Conservation (phyloP, 2,888 invertebrate genomes). For the Ornithoptera alexandrae region DNA sequence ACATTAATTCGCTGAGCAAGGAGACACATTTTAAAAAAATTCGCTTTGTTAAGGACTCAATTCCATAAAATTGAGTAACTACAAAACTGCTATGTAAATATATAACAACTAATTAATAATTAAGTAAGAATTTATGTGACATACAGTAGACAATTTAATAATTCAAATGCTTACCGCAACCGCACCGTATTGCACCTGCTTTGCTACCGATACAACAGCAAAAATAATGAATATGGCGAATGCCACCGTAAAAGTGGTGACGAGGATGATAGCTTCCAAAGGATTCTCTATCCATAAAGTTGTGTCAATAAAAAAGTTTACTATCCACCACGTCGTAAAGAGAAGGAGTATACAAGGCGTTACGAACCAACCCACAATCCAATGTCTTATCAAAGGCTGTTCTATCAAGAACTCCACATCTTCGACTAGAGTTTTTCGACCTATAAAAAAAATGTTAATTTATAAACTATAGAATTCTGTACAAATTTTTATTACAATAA, state of each 20-base stretch:
- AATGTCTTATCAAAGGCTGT: constrained; percentile 43
- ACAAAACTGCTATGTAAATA: background rate
- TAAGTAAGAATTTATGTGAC: background rate
- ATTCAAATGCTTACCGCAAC: constrained; percentile 37
- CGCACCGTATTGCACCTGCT: constrained; percentile 63
- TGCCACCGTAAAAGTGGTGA: constrained; percentile 36
- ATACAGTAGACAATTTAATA: background rate
- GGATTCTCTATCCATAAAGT: constrained; percentile 45
- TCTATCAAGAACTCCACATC: constrained; percentile 65
- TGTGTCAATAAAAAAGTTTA: constrained; percentile 33
- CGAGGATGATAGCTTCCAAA: constrained; percentile 44
- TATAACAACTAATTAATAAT: background rate
- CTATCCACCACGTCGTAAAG: constrained; percentile 56
- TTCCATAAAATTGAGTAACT: background rate
- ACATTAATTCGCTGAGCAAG: constrained; percentile 19
- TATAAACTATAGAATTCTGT: background rate
- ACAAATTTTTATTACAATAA: background rate
- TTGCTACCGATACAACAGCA: constrained; percentile 48
- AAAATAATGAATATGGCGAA: constrained; percentile 41
- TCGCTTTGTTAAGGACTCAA: background rate
- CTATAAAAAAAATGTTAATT: constrained; percentile 40
- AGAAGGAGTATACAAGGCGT: constrained; percentile 47
- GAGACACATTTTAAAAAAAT: background rate
- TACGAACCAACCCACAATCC: constrained; percentile 61
- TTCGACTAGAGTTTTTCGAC: constrained; percentile 57